These are phyloP conservation scores for Eleginops maclovinus DNA, from an alignment of 2,113 vertebrate species.

Conservation along the genomic window DNA sequence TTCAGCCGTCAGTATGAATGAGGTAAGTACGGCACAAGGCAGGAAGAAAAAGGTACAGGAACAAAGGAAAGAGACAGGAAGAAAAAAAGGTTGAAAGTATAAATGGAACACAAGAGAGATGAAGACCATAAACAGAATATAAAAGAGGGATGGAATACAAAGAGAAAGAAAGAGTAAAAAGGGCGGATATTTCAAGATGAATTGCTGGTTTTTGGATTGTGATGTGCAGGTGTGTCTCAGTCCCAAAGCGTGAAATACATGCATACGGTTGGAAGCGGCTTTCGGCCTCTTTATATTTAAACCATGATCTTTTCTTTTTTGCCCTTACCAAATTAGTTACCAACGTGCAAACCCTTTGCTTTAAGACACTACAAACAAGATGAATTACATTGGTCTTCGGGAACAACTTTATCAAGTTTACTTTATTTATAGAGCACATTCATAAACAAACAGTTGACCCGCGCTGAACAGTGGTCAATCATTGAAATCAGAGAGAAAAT, in stretches of 20 bases:
- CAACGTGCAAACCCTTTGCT: no score
- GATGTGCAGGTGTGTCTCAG: neutral
- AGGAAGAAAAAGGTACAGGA: conserved; percentile 40
- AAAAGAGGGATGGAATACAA: conserved; percentile 27
- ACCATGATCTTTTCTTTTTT: no score
- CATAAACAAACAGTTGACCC: no score
- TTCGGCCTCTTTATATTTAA: no score
- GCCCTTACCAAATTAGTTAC: no score
- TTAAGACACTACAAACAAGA: no score
- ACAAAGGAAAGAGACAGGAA: conserved; percentile 47
- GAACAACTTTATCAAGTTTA: neutral
- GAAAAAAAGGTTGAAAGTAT: conserved; percentile 37
- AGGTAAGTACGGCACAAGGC: conserved; percentile 58
- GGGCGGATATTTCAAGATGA: conserved; percentile 8
- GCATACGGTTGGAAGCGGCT: no score
- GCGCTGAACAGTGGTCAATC: no score
- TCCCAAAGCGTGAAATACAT: neutral
- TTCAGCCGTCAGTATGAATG: conserved; percentile 73
- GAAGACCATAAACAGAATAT: conserved; percentile 39
- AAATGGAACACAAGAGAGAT: conserved; percentile 44
- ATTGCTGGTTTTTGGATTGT: conserved; percentile 3
- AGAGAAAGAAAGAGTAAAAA: neutral
- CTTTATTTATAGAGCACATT: no score
- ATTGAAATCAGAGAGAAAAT: neutral
- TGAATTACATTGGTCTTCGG: neutral